Percentiles rank a stretch among this genome's conserved stretches.
phyloP scores from a whole-genome alignment of 1,140 invertebrate species.

The Capitella teleta region DNA sequence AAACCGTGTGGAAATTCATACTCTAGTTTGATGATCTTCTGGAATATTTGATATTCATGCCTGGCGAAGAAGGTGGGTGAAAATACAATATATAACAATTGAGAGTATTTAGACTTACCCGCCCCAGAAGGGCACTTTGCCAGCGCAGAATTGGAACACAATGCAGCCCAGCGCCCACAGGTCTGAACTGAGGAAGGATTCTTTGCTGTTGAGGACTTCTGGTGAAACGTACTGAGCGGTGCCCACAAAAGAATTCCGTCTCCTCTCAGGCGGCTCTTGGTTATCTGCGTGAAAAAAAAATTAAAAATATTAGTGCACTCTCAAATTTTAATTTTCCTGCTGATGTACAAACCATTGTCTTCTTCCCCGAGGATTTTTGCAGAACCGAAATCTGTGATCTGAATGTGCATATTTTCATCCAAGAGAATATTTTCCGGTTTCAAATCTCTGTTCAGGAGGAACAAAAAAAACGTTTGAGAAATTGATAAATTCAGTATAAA shows the following conservation, averaged over 20 bases:
- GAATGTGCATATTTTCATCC: slow-evolving; percentile 89
- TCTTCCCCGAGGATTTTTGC: slow-evolving; percentile 65
- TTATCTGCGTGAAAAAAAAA: not conserved
- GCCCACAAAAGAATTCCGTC: slow-evolving; percentile 84
- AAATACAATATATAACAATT: too few relatives aligned
- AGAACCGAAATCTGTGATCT: slow-evolving; percentile 95
- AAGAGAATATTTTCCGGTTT: slow-evolving; percentile 56
- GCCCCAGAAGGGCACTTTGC: slow-evolving; percentile 80
- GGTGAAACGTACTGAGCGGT: slow-evolving; percentile 98
- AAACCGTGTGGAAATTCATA: slow-evolving; percentile 91
- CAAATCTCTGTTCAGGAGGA: slow-evolving; percentile 26
- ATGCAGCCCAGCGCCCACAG: slow-evolving; percentile 98
- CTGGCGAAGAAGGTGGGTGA: too few relatives aligned
- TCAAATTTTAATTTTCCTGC: not conserved
- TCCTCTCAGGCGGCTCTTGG: slow-evolving; percentile 2
- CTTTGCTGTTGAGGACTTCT: slow-evolving; percentile 76
- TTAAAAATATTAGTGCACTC: not conserved
- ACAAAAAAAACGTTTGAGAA: too few relatives aligned
- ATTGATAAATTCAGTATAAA: too few relatives aligned
- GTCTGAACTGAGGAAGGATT: slow-evolving; percentile 61
- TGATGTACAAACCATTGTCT: slow-evolving; percentile 5
- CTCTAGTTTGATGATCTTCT: slow-evolving; percentile 83
- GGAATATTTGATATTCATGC: slow-evolving; percentile 93
- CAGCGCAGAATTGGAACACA: slow-evolving; percentile 91
- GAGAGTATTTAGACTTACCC: slow-evolving; percentile 41